Conservation (phyloP, 2,113 vertebrate species). For the Hoplias malabaricus region DNA sequence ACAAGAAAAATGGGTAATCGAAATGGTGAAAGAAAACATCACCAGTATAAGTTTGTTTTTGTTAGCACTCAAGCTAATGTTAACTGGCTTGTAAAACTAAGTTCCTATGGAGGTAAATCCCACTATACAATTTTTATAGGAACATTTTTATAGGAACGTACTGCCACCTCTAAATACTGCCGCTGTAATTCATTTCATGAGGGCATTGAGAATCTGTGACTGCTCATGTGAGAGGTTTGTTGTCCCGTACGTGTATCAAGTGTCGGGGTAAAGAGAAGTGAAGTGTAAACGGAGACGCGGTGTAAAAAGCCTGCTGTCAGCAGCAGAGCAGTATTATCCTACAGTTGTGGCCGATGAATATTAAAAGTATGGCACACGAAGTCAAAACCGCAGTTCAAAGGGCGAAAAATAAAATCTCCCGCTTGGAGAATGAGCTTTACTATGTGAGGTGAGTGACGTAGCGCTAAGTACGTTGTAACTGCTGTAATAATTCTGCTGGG, state of each 20-base stretch:
- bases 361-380: conserved; percentile 55
- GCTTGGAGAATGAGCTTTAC: conserved; percentile 60
- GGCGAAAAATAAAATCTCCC: conserved; percentile 64
- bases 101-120: neutral
- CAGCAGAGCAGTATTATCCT: neutral
- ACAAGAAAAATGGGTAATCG: neutral
- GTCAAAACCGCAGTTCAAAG: conserved; percentile 66
- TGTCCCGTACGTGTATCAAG: conserved; percentile 35
- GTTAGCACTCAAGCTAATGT: neutral
- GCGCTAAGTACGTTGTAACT: too few species aligned
- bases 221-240: conserved; percentile 4
- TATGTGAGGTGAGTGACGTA: conserved; percentile 56
- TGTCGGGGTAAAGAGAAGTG: too few species aligned
- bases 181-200: neutral
- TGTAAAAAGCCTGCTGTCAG: conserved; percentile 1
- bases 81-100: neutral
- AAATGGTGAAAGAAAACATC: neutral
- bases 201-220: neutral
- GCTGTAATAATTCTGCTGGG: too few species aligned
- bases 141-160: neutral
- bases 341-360: conserved; percentile 55
- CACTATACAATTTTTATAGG: neutral
- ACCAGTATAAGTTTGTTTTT: neutral
- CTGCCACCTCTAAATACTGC: neutral
- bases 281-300: conserved; percentile 43